phyloP scores from a whole-genome alignment of 2,113 vertebrate genomes.

The Oncorhynchus mykiss region DNA sequence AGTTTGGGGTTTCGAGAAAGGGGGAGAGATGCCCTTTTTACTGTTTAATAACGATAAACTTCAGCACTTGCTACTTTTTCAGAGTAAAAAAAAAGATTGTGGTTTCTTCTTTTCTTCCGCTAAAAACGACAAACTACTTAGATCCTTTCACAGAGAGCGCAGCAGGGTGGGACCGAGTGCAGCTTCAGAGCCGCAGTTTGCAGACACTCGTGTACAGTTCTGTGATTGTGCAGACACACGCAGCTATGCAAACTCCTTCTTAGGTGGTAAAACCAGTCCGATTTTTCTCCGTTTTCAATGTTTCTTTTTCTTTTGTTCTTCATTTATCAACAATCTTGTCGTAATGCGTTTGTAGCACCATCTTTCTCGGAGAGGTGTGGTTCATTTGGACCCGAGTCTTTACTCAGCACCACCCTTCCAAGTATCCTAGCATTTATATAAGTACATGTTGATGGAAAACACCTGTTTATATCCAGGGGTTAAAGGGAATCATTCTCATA shows the following conservation, averaged over 20 bases:
- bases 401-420: constrained; percentile 46
- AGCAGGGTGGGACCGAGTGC: constrained; percentile 60
- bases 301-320: neutral
- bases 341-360: constrained; percentile 26
- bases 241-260: constrained; percentile 56
- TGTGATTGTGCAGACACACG: constrained; percentile 74
- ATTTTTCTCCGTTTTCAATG: constrained; percentile 33
- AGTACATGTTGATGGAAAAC: constrained; percentile 43
- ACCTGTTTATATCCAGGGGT: constrained; percentile 37
- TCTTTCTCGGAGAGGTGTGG: constrained; percentile 32
- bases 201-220: constrained; percentile 71
- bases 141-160: constrained; percentile 67
- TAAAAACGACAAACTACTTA: constrained; percentile 70
- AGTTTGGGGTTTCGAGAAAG: constrained; percentile 46
- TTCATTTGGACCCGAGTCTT: constrained; percentile 28
- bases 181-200: constrained; percentile 56
- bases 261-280: constrained; percentile 48
- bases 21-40: constrained; percentile 65
- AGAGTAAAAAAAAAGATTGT: constrained; percentile 53
- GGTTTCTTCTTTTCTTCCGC: constrained; percentile 66
- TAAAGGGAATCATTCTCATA: constrained; percentile 30
- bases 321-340: constrained; percentile 26
- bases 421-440: constrained; percentile 70
- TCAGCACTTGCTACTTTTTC: constrained; percentile 70
- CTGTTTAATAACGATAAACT: constrained; percentile 68